Conservation (phyloP, 2,113 vertebrate genomes). For the Melanerpes formicivorus region DNA sequence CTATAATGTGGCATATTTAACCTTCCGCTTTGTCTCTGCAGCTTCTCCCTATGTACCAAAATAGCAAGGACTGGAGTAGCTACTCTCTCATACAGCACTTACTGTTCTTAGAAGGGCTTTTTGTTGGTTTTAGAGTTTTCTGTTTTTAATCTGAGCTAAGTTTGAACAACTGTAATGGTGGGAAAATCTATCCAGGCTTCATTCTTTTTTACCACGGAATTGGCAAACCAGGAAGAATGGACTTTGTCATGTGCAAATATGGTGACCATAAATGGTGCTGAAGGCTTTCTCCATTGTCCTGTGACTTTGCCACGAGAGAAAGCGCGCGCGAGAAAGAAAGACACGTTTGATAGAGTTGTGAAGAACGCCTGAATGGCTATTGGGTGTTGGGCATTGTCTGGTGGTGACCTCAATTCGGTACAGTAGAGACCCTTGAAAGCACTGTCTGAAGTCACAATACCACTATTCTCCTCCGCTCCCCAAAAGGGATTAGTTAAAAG, state of each 20-base stretch:
- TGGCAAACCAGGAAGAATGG: slow-evolving; percentile 80
- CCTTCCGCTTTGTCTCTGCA: slow-evolving; percentile 58
- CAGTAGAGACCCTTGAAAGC: slow-evolving; percentile 97
- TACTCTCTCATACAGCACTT: slow-evolving; percentile 53
- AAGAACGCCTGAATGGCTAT: slow-evolving; percentile 91
- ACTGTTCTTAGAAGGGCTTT: slow-evolving; percentile 38
- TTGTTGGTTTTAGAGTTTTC: slow-evolving; percentile 58
- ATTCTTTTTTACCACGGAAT: slow-evolving; percentile 70
- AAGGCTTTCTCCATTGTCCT: slow-evolving; percentile 88
- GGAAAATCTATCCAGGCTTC: slow-evolving; percentile 78
- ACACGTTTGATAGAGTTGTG: slow-evolving; percentile 97
- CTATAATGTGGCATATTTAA: slow-evolving; percentile 66
- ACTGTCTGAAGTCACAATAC: slow-evolving; percentile 95
- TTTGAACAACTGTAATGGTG: slow-evolving; percentile 79
- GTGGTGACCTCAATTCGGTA: slow-evolving; percentile 98
- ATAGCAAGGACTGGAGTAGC: slow-evolving; percentile 61
- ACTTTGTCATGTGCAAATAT: slow-evolving; percentile 86
- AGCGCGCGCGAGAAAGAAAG: slow-evolving; percentile 88
- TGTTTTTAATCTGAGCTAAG: slow-evolving; percentile 64
- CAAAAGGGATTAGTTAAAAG: slow-evolving; percentile 97
- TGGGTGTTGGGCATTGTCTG: slow-evolving; percentile 98
- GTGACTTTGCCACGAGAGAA: slow-evolving; percentile 89
- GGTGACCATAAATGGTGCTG: slow-evolving; percentile 84
- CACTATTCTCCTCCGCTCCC: slow-evolving; percentile 92
- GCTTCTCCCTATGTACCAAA: slow-evolving; percentile 54